Percentiles rank a stretch among this genome's conserved stretches.
These are phyloP conservation scores for Cavia porcellus DNA, from an alignment of 2,113 vertebrate genomes.

Conservation along the genomic window DNA sequence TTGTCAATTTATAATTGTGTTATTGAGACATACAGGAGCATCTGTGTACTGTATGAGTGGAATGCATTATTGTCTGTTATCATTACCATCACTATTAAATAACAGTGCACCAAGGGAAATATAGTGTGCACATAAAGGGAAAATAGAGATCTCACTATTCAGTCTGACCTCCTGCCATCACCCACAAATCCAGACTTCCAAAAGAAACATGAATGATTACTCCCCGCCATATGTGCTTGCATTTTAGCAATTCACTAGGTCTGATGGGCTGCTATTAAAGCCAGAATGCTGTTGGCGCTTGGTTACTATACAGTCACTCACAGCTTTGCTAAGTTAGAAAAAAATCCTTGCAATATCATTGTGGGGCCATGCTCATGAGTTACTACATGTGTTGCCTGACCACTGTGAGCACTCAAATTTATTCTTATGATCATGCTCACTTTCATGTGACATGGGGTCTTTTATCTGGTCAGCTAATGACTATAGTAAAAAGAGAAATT, in stretches of 20 bases:
- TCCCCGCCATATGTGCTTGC: not conserved
- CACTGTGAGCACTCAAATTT: slow-evolving; percentile 7
- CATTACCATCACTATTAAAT: not conserved
- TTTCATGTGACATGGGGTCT: not conserved
- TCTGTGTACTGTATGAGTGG: not conserved
- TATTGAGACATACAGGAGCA: not conserved
- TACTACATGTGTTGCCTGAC: not conserved
- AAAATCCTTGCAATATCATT: not conserved
- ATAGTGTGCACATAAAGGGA: not conserved
- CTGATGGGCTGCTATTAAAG: not conserved
- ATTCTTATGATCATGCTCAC: slow-evolving; percentile 31
- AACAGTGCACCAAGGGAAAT: not conserved
- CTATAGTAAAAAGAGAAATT: slow-evolving; percentile 4
- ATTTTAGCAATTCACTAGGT: slow-evolving; percentile 49
- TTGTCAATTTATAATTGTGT: not conserved
- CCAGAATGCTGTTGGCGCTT: not conserved
- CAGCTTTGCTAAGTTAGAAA: slow-evolving; percentile 40
- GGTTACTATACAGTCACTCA: not conserved
- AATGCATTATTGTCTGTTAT: not conserved
- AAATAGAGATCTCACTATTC: not conserved
- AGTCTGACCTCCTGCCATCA: not conserved
- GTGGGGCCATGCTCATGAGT: not conserved
- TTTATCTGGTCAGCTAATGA: slow-evolving; percentile 43
- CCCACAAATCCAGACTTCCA: slow-evolving; percentile 21
- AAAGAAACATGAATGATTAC: not conserved